These are phyloP conservation scores for Zosterops hypoxanthus DNA, from an alignment of 2,113 vertebrate species.

Conservation along the genomic window DNA sequence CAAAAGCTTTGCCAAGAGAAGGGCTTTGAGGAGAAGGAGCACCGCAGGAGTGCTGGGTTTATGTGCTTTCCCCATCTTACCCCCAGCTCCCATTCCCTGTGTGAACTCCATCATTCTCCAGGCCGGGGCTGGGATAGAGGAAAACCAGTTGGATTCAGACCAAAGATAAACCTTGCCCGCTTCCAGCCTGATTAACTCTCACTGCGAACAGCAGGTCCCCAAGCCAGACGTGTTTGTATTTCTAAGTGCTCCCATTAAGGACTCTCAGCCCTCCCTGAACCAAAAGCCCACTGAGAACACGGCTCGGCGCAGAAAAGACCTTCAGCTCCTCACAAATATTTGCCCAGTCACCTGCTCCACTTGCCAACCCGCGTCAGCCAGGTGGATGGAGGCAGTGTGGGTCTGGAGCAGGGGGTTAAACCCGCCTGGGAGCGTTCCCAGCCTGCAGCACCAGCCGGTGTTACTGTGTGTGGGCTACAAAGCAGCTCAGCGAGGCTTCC, in stretches of 20 bases:
- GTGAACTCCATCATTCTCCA: neutral
- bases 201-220: neutral
- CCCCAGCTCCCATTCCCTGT: neutral
- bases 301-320: neutral
- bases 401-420: neutral
- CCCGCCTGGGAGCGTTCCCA: neutral
- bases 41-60: neutral
- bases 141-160: neutral
- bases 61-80: neutral
- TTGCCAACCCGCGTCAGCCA: neutral
- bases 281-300: neutral
- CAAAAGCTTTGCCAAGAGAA: neutral
- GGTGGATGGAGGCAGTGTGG: neutral
- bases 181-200: neutral
- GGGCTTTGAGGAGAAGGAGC: neutral
- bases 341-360: neutral
- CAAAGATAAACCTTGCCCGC: neutral
- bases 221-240: neutral
- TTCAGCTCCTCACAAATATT: neutral
- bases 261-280: neutral
- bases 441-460: neutral
- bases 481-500: neutral
- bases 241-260: neutral
- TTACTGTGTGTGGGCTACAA: neutral
- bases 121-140: neutral